Percentiles rank a stretch among this genome's conserved stretches.
These are phyloP conservation scores for Ceratotherium simum DNA, from an alignment of 2,113 vertebrate genomes.

Conservation along the genomic window DNA sequence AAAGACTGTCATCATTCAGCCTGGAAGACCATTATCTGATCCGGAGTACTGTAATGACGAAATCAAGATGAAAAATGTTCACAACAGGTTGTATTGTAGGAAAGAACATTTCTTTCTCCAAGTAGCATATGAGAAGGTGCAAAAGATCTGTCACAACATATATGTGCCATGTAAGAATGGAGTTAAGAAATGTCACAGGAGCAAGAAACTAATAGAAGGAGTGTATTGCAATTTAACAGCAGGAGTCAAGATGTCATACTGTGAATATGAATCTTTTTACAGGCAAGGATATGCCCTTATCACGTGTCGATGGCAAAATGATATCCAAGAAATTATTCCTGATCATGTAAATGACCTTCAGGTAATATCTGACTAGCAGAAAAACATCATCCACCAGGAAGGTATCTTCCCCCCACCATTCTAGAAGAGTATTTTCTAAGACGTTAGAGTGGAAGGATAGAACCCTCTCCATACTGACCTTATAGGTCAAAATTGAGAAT, in stretches of 20 bases:
- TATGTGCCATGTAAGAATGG: background rate
- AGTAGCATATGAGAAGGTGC: rapidly evolving
- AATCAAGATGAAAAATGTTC: rapidly evolving
- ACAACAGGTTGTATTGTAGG: rapidly evolving
- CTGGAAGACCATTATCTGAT: rapidly evolving
- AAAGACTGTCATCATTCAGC: rapidly evolving
- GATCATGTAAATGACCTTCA: background rate
- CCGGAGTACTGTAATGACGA: rapidly evolving
- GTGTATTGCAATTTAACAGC: background rate
- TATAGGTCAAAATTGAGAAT: background rate
- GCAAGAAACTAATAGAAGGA: rapidly evolving
- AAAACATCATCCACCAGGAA: background rate
- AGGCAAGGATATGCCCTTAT: background rate
- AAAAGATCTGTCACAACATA: rapidly evolving
- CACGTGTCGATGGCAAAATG: constrained; percentile 54
- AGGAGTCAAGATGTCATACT: rapidly evolving
- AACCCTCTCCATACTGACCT: background rate
- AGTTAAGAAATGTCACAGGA: background rate
- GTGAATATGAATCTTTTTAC: rapidly evolving
- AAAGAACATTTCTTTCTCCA: background rate
- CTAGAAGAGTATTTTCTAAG: background rate
- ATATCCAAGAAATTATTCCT: background rate
- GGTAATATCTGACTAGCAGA: too few relatives aligned
- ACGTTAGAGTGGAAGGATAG: background rate
- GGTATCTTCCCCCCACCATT: too few relatives aligned